Base-by-base conservation (phyloP, 2,113 vertebrate genomes). In the Chionodraco myersi region DNA sequence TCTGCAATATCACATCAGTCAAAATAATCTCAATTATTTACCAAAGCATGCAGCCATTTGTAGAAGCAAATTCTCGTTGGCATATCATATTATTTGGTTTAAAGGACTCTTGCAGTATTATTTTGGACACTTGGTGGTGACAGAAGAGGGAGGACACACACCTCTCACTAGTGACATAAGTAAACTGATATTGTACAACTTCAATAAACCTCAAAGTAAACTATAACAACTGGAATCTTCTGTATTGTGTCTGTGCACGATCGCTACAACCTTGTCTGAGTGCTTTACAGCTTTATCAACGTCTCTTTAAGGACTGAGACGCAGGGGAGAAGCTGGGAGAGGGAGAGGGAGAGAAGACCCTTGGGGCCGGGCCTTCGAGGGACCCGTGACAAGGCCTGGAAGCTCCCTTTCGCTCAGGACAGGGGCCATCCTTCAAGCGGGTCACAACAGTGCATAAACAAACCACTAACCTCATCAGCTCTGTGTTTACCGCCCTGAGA, bases 361-460 rank as follows among this genome's bases (percentile, higher is more conserved):
- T 21, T 5, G 54, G 66, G 82, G 53, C 59, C 18, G 73, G 78
- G 49, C 73, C 80, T 59, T 66, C 61, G 77, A 23, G 53, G 75
- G 79, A 75, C 44, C 54, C 51, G 12, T 72, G 79, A 72, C 57
- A 9, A 45, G 71, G 61, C 56, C 79, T 82, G 63, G 83, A 59
- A 71, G 86, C 85, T 80, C 56, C 82, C 80, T 67, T 78, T 74
- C 81, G 62, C 79, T 75, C 12, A 2, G 75, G 88, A 90, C 84
- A 79, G 57, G 80, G 84, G 75, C 81, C 88, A 92, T 91, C 90
- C 83, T 92, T 93, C 91, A 92, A 88, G 83, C 56, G 78, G 84
- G 88, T 88, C 92, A 92, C 92, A 93, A 87, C 83, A 72, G 76
- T 70, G 78, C 82, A 87, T 88, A 91, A 92, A 92, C 91, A 92